Evolutionary conservation across 2,113 vertebrate genomes (phyloP).

Genomic region (Trinectes maculatus): DNA sequence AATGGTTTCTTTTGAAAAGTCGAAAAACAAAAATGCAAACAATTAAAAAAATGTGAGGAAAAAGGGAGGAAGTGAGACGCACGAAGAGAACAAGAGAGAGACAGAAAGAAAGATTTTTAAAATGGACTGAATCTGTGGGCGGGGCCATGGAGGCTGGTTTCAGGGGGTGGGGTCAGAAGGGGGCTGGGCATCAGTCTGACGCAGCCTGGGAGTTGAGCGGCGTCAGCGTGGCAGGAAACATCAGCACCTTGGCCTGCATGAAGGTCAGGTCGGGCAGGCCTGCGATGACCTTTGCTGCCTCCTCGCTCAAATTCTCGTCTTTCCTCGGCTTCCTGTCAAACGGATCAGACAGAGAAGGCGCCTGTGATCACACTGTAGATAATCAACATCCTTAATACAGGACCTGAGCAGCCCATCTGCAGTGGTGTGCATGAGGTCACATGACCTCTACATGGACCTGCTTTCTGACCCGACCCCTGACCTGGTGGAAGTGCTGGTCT

Average conservation of each 20-base stretch:
- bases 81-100: too few relatives aligned
- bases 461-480: too few relatives aligned
- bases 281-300: constrained; percentile 91
- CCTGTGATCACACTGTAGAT: neutral
- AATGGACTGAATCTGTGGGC: neutral
- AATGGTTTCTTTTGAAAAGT: constrained; percentile 32
- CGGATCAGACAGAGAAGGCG: neutral
- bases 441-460: too few relatives aligned
- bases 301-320: constrained; percentile 94
- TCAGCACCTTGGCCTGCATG: constrained; percentile 99
- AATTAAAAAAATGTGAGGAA: constrained; percentile 1
- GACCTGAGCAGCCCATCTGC: too few relatives aligned
- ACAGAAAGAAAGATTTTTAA: too few relatives aligned
- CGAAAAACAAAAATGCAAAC: too few relatives aligned
- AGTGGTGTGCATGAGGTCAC: neutral
- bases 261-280: constrained; percentile 94
- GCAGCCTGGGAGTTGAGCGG: constrained; percentile 80
- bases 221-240: constrained; percentile 95
- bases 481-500: constrained; percentile 96
- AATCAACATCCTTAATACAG: too few relatives aligned
- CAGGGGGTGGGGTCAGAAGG: neutral
- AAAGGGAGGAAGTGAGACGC: neutral
- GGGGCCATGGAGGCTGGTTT: neutral
- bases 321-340: constrained; percentile 87
- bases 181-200: constrained; percentile 61